Conservation (phyloP, 2,797 vertebrate genomes). For the Pangasius mekongensis region DNA sequence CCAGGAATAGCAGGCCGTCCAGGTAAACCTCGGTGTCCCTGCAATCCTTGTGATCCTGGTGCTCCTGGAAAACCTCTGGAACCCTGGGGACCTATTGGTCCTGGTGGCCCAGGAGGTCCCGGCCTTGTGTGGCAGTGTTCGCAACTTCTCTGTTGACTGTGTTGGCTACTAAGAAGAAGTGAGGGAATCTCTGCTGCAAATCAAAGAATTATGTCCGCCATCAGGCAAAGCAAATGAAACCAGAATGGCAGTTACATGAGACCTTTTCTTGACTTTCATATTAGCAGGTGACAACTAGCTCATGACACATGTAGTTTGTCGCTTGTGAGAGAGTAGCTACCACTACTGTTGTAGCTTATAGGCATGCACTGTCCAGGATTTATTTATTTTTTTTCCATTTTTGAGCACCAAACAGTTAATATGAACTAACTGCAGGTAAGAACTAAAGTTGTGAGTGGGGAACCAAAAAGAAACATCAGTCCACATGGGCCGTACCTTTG, state of each 20-base stretch:
- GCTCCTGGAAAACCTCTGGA: constrained; percentile 85
- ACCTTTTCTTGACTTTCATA: not conserved
- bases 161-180: constrained; percentile 83
- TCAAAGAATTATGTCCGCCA: constrained; percentile 32
- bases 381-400: not conserved
- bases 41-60: constrained; percentile 82
- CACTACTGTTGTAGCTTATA: not conserved
- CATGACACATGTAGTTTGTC: not conserved
- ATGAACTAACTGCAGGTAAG: not conserved
- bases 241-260: not conserved
- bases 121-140: constrained; percentile 80
- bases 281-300: not conserved
- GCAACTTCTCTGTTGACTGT: constrained; percentile 84
- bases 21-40: constrained; percentile 80
- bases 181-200: constrained; percentile 84
- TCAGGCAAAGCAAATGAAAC: not conserved
- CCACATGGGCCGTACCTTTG: not conserved
- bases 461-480: not conserved
- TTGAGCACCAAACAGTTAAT: not conserved
- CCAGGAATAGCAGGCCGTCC: constrained; percentile 85
- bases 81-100: constrained; percentile 83
- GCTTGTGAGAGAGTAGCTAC: not conserved
- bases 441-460: not conserved
- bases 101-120: constrained; percentile 81
- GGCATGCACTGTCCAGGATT: not conserved